These are phyloP conservation scores for Pheosia gnoma DNA, from an alignment of 2,888 invertebrate species.

Conservation along the genomic window DNA sequence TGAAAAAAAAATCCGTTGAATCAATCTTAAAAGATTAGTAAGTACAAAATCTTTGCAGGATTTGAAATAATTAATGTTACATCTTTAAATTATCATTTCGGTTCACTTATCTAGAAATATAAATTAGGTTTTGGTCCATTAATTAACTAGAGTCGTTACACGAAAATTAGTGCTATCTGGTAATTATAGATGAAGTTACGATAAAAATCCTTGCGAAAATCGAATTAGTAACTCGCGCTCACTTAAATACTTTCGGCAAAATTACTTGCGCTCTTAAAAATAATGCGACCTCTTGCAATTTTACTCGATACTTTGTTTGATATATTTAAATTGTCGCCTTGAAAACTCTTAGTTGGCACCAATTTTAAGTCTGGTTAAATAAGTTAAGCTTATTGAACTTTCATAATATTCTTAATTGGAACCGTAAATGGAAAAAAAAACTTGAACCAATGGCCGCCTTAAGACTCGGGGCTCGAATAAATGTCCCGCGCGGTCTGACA, in stretches of 20 bases:
- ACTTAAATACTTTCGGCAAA: not conserved
- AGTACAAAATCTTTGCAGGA: constrained; percentile 9
- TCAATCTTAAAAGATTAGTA: not conserved
- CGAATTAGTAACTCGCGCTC: not conserved
- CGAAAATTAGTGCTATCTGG: not conserved
- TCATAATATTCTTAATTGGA: not conserved
- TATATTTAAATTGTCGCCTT: not conserved
- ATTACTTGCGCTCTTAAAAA: not conserved
- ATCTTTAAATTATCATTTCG: constrained; percentile 20
- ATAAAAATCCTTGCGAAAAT: constrained; percentile 12
- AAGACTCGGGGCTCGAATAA: no score
- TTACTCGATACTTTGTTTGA: not conserved
- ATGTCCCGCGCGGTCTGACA: no score
- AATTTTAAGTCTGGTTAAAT: not conserved
- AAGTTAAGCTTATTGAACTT: not conserved
- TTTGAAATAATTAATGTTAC: constrained; percentile 23
- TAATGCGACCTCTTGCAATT: not conserved
- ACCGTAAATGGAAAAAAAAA: not conserved
- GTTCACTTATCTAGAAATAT: constrained; percentile 24
- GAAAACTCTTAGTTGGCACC: not conserved
- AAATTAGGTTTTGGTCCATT: constrained; percentile 23
- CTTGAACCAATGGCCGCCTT: no score
- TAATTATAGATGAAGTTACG: constrained; percentile 12
- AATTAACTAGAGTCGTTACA: constrained; percentile 8
- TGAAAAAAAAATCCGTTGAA: no score